Evolutionary conservation across 2,113 vertebrate genomes (phyloP).

Genomic region (Thymallus thymallus): DNA sequence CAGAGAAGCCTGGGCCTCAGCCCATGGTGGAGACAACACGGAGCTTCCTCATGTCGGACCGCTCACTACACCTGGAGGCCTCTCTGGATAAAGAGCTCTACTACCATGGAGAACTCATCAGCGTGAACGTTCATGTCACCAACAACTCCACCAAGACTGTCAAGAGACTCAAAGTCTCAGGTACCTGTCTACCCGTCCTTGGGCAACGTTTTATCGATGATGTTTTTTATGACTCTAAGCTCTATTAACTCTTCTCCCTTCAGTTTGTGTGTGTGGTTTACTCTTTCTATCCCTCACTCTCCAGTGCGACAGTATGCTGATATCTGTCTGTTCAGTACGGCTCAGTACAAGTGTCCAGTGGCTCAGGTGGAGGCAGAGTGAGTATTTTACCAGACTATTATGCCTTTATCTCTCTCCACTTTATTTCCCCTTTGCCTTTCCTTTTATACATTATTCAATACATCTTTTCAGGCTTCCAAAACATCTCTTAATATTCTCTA

Average conservation of each 20-base stretch:
- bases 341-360: constrained; percentile 92
- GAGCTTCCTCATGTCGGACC: constrained; percentile 90
- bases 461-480: not conserved
- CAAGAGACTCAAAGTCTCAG: constrained; percentile 88
- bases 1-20: constrained; percentile 86
- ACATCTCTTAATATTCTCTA: not conserved
- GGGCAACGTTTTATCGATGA: not conserved
- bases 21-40: constrained; percentile 89
- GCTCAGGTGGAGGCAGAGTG: constrained; percentile 87
- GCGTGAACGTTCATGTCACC: constrained; percentile 89
- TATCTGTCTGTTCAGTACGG: constrained; percentile 92
- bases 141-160: constrained; percentile 92
- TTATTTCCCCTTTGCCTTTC: not conserved
- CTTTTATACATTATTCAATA: not conserved
- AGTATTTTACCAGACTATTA: constrained; percentile 44
- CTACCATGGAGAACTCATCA: constrained; percentile 85
- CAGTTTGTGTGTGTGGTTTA: not conserved
- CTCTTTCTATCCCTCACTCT: not conserved
- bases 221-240: not conserved
- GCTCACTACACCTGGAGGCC: constrained; percentile 86
- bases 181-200: constrained; percentile 43
- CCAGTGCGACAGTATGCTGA: constrained; percentile 92
- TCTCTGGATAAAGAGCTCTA: constrained; percentile 92
- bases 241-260: not conserved
- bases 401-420: not conserved